Evolutionary conservation across 2,797 vertebrate genomes (phyloP).

Genomic region (Telmatherina bonti): DNA sequence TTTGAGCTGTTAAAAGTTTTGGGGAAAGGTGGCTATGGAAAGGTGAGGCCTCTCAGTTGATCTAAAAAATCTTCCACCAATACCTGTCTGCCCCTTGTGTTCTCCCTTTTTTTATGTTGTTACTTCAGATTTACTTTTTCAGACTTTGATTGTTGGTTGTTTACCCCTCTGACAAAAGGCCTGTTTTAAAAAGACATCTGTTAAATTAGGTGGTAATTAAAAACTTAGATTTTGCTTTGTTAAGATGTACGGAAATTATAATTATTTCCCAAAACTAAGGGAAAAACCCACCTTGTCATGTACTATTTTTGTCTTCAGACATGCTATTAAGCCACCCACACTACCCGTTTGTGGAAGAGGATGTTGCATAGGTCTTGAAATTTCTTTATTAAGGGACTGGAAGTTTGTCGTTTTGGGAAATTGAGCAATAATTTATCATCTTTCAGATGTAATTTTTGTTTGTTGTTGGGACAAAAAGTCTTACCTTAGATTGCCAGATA

Average conservation of each 20-base stretch:
- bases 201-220: neutral
- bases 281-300: constrained; percentile 12
- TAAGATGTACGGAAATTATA: neutral
- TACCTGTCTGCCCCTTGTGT: neutral
- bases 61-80: neutral
- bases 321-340: neutral
- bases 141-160: neutral
- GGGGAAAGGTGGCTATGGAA: constrained; percentile 97
- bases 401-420: neutral
- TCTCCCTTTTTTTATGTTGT: neutral
- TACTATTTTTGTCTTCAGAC: constrained; percentile 1
- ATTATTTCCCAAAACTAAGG: neutral
- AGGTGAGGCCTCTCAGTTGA: constrained; percentile 85
- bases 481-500: no score
- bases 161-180: neutral
- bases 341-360: constrained; percentile 17
- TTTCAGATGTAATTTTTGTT: neutral
- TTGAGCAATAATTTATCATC: neutral
- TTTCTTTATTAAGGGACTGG: constrained; percentile 5
- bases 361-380: constrained; percentile 7
- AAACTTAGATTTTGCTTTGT: neutral
- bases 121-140: neutral
- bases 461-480: no score
- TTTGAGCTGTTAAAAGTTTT: constrained; percentile 95
- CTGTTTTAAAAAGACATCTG: neutral